A percentile compares a stretch with the other conserved stretches of the same genome.
These are phyloP conservation scores for Liposcelis brunnea DNA, from an alignment of 2,888 invertebrate genomes.

Conservation along the genomic window DNA sequence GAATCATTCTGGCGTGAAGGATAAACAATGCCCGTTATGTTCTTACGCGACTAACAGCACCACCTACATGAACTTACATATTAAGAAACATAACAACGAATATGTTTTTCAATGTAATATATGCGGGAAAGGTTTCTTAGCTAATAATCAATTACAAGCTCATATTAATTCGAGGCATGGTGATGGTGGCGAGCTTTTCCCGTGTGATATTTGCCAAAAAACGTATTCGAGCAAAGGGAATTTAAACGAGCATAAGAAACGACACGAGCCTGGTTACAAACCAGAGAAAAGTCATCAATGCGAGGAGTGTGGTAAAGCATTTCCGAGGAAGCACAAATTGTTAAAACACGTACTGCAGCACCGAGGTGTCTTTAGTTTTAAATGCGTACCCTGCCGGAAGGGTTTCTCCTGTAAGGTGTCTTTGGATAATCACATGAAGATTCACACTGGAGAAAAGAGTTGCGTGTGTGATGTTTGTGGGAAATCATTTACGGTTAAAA, in stretches of 20 bases:
- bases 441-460: conserved; percentile 3
- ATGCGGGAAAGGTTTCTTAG: conserved; percentile 2
- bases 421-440: conserved; percentile 3
- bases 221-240: conserved; percentile 5
- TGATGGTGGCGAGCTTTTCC: not conserved
- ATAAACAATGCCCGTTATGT: conserved; percentile 2
- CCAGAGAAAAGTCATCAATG: conserved; percentile 4
- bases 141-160: conserved; percentile 3
- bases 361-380: conserved; percentile 1
- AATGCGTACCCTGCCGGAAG: not conserved
- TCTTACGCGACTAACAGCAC: conserved; percentile 5
- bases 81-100: conserved; percentile 6
- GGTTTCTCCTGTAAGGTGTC: conserved; percentile 5
- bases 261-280: conserved; percentile 1
- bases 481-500: conserved; percentile 2
- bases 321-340: conserved; percentile 1
- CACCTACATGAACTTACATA: conserved; percentile 2
- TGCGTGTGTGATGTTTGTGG: conserved; percentile 3
- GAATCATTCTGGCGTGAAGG: conserved; percentile 4
- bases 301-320: conserved; percentile 4
- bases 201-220: conserved; percentile 3
- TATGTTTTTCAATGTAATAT: conserved; percentile 1
- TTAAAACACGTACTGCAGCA: not conserved
- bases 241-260: conserved; percentile 5
- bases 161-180: conserved; percentile 2